These are phyloP conservation scores for Eustalomyia histrio DNA, from an alignment of 2,888 invertebrate genomes.

Conservation along the genomic window DNA sequence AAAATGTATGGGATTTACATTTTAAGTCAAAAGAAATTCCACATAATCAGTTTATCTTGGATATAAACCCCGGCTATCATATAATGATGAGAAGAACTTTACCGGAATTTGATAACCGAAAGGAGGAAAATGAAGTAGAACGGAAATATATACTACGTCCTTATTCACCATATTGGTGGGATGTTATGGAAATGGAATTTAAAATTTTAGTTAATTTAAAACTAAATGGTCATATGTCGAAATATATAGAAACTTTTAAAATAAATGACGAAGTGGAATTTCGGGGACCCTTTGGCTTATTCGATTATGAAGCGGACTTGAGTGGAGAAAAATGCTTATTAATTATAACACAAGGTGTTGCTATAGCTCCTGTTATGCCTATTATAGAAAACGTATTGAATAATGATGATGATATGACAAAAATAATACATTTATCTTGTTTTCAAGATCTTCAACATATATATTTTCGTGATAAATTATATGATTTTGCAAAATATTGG, in stretches of 20 bases:
- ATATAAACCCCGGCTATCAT: constrained; percentile 74
- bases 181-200: constrained; percentile 78
- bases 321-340: constrained; percentile 72
- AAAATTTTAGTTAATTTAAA: constrained; percentile 84
- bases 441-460: constrained; percentile 82
- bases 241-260: constrained; percentile 80
- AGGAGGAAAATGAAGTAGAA: constrained; percentile 9
- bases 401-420: constrained; percentile 85
- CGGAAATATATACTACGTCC: constrained; percentile 72
- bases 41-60: constrained; percentile 68
- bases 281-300: constrained; percentile 84
- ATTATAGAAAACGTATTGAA: constrained; percentile 83
- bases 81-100: constrained; percentile 70
- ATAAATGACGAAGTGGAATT: constrained; percentile 82
- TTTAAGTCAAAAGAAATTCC: constrained; percentile 67
- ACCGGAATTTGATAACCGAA: constrained; percentile 10
- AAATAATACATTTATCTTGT: constrained; percentile 83
- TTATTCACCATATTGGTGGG: constrained; percentile 77
- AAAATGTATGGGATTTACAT: constrained; percentile 70
- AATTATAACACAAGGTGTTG: constrained; percentile 87
- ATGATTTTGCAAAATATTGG: constrained; percentile 84
- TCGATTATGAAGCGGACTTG: constrained; percentile 57
- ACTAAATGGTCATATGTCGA: constrained; percentile 82
- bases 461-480: constrained; percentile 83
- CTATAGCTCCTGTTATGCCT: constrained; percentile 85